Percentiles rank a stretch among this genome's conserved stretches.
Evolutionary conservation across 2,113 vertebrate species (phyloP).

Genomic region (Neotragus pygmaeus): DNA sequence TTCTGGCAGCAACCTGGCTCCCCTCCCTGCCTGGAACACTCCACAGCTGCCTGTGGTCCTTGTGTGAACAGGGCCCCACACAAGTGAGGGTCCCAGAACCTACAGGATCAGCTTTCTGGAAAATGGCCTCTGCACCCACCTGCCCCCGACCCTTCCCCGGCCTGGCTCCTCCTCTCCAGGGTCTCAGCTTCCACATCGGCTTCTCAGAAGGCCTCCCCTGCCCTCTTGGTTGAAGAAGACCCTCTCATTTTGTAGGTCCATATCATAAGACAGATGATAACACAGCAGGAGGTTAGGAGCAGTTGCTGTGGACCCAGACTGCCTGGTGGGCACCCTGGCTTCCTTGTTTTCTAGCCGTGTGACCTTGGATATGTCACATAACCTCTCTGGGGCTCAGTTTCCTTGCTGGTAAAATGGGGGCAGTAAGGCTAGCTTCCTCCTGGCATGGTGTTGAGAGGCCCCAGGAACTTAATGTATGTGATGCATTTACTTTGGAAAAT

Average conservation of each 20-base stretch:
- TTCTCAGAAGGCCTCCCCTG: not conserved
- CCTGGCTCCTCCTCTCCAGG: not conserved
- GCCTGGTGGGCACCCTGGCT: not conserved
- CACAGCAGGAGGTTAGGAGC: not conserved
- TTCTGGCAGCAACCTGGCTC: not conserved
- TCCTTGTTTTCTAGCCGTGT: not conserved
- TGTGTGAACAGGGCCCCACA: no score
- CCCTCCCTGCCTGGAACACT: not conserved
- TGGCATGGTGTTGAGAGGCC: not conserved
- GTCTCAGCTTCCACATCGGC: not conserved
- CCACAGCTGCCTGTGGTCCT: not conserved
- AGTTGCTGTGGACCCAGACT: not conserved
- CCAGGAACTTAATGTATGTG: no score
- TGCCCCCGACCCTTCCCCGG: not conserved
- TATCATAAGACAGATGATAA: not conserved
- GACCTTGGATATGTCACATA: not conserved
- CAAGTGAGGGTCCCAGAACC: not conserved
- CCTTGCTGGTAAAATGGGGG: not conserved
- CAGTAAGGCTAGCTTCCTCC: not conserved
- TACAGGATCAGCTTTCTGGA: not conserved
- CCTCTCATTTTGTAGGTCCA: not conserved
- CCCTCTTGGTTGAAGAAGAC: not conserved
- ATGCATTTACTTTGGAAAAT: not conserved
- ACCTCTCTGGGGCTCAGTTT: not conserved
- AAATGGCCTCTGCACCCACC: not conserved